phyloP scores from a whole-genome alignment of 2,113 vertebrate genomes.

The Onychostruthus taczanowskii region DNA sequence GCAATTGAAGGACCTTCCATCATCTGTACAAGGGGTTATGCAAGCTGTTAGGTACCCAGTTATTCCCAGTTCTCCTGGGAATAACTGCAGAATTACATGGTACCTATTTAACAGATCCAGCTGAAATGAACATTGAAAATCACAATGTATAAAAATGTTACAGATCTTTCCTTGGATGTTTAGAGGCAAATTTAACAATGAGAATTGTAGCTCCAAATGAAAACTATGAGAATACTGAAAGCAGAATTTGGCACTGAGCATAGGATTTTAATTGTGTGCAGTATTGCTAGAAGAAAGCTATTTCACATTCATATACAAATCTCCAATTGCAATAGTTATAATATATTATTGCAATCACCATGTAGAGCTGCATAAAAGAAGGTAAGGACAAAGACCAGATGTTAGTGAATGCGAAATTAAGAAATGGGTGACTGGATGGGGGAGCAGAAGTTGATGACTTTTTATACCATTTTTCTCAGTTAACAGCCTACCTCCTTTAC shows the following conservation, averaged over 20 bases:
- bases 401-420: neutral
- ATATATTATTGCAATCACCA: neutral
- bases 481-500: neutral
- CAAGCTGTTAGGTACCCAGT: neutral
- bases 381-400: neutral
- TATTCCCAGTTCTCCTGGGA: neutral
- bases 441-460: neutral
- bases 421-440: neutral
- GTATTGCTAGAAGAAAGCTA: neutral
- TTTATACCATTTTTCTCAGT: neutral
- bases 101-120: neutral
- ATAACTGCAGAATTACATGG: neutral
- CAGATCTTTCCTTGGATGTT: neutral
- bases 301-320: neutral
- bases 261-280: neutral
- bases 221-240: neutral
- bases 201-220: neutral
- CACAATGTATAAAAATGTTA: fast-evolving
- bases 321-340: neutral
- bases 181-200: neutral
- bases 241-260: neutral
- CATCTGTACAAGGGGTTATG: neutral
- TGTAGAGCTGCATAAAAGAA: neutral
- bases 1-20: neutral
- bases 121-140: neutral